Base-by-base conservation (phyloP, 2,888 invertebrate species). In the Pharmacophagus antenor region DNA sequence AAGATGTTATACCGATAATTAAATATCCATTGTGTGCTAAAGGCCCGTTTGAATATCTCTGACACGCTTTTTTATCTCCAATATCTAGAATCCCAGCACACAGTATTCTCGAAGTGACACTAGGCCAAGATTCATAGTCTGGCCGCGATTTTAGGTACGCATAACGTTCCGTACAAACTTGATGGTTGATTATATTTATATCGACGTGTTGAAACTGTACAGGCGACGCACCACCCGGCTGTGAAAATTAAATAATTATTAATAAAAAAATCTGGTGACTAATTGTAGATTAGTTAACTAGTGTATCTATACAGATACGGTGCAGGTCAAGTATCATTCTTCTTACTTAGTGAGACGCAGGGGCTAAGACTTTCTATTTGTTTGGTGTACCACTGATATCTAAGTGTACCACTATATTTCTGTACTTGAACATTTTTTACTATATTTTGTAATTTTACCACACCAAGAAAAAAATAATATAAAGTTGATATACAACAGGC, bases 1-100 rank as follows among this genome's bases (percentile, higher is more conserved):
- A 92, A 23, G 92, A 91, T 12, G 84, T 82, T 63, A 92, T 66
- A 18, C 92, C 91, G 63, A 91, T 81, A 51, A 89, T 62, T 56
- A 37, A 4, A n/a, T 37, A 15, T 37, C 4, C 37, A n/a, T 37
- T 37, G 37, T 37, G 37, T n/a, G 37, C n/a, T 8, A 37, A 8
- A 37, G 37, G 37, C n/a, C 37, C 37, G 3, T n/a, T n/a, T 37
- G 37, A 37, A 82, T 92, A 92, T n/a, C 90, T 91, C 73, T 88
- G 82, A 69, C 88, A 88, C 7, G 82, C 74, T 65, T 84, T 85
- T 63, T 73, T 73, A 22, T 78, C 80, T 2, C 81, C 79, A 2
- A 70, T 63, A 58, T 74, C 67, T 23, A 72, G 65, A 27, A 73
- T 66, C 27, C 84, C 85, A 18, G 79, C 73, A 67, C 85, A 84